Percentiles rank a stretch among this genome's conserved stretches.
phyloP scores from a whole-genome alignment of 35 echinoderm and acorn worm species.

The Heliocidaris tuberculata region DNA sequence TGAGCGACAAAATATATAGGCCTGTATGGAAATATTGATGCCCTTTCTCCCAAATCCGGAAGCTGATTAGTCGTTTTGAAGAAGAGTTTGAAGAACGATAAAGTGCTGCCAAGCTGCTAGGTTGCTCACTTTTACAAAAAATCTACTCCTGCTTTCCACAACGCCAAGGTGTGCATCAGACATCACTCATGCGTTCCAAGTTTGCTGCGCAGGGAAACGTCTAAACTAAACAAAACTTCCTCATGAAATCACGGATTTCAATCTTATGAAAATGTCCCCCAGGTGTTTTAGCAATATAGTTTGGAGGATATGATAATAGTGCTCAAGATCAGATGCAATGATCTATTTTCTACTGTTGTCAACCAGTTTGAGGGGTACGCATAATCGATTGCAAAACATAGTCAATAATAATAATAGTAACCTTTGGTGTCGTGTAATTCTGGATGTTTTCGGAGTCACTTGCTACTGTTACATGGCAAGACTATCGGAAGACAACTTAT shows the following conservation, averaged over 20 bases:
- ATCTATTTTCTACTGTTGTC: background rate
- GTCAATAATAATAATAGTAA: background rate
- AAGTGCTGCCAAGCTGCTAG: background rate
- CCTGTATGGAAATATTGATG: background rate
- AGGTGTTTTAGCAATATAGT: background rate
- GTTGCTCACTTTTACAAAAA: too few relatives aligned
- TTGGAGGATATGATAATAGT: constrained; percentile 18
- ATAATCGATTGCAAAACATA: background rate
- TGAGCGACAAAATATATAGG: background rate
- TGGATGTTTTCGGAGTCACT: background rate
- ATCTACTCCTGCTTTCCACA: background rate
- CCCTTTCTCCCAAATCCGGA: background rate
- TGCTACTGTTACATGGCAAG: too few relatives aligned
- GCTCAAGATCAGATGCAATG: background rate
- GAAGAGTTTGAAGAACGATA: background rate
- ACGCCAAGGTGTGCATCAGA: background rate
- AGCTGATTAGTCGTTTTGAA: background rate
- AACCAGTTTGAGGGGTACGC: background rate
- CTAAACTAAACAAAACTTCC: background rate
- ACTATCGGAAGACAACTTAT: too few relatives aligned
- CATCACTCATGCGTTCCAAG: background rate
- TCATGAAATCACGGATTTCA: background rate
- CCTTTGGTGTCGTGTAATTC: too few relatives aligned
- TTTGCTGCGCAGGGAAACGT: background rate
- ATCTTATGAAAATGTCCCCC: background rate